Percentiles rank a stretch among this genome's conserved stretches.
phyloP scores from a whole-genome alignment of 2,113 vertebrate genomes.

The Megatriorchis doriae region DNA sequence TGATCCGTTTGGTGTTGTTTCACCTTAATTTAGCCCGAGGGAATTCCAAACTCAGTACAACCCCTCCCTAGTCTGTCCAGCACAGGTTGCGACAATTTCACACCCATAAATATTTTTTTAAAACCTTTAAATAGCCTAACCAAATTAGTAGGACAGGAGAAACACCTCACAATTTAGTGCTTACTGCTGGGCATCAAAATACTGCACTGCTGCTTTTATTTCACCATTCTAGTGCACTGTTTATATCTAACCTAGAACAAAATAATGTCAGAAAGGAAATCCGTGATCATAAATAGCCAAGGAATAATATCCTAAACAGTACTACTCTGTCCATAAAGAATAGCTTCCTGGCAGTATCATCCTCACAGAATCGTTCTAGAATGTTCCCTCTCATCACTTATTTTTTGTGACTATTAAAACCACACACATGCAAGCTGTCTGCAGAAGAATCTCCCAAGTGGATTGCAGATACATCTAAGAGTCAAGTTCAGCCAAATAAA shows the following conservation, averaged over 20 bases:
- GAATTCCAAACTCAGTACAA: too few species aligned
- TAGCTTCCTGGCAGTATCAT: neutral
- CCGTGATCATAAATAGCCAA: neutral
- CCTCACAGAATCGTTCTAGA: neutral
- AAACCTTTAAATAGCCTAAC: neutral
- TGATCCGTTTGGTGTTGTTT: too few species aligned
- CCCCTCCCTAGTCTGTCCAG: too few species aligned
- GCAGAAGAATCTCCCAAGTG: neutral
- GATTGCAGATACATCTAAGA: neutral
- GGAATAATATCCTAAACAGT: neutral
- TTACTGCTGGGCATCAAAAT: neutral
- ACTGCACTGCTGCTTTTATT: neutral
- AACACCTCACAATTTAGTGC: neutral
- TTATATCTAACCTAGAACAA: neutral
- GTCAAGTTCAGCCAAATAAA: neutral
- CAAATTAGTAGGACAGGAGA: neutral
- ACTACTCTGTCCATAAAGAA: neutral
- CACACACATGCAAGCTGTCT: neutral
- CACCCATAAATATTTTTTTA: neutral
- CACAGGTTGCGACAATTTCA: neutral
- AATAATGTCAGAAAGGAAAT: neutral
- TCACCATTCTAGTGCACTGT: neutral
- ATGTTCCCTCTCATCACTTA: neutral
- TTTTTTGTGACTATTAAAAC: neutral
- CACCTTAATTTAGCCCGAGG: too few species aligned